These are phyloP conservation scores for Aromia moschata DNA, from an alignment of 2,888 invertebrate species.

Conservation along the genomic window DNA sequence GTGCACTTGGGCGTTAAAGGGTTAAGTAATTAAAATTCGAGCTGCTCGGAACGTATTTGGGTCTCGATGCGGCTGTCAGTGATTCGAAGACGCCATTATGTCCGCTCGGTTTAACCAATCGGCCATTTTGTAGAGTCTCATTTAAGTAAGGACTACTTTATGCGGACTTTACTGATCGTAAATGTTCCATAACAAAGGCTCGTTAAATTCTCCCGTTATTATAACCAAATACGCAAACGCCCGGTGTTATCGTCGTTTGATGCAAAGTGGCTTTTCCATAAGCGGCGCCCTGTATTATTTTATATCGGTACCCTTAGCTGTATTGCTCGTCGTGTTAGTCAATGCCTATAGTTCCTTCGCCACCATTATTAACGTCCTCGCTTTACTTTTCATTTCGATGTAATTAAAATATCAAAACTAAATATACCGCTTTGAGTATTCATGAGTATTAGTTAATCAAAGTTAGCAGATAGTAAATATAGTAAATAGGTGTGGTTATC, in stretches of 20 bases:
- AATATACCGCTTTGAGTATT: too few relatives aligned
- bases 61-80: too few relatives aligned
- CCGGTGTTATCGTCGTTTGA: neutral
- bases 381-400: too few relatives aligned
- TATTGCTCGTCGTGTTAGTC: neutral
- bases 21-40: too few relatives aligned
- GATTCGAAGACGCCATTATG: neutral
- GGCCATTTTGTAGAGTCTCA: neutral
- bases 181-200: constrained; percentile 12
- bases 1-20: too few relatives aligned
- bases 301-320: neutral
- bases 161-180: constrained; percentile 12
- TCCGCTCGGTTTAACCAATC: constrained; percentile 9
- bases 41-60: too few relatives aligned
- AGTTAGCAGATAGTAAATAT: too few relatives aligned
- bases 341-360: too few relatives aligned
- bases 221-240: constrained; percentile 5
- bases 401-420: too few relatives aligned
- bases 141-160: constrained; percentile 12
- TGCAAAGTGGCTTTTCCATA: neutral
- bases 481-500: too few relatives aligned
- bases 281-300: neutral
- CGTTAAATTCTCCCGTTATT: constrained; percentile 7
- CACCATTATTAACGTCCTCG: too few relatives aligned
- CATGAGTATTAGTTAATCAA: too few relatives aligned